These are phyloP conservation scores for Melinaea menophilus DNA, from an alignment of 2,888 invertebrate species.

Conservation along the genomic window DNA sequence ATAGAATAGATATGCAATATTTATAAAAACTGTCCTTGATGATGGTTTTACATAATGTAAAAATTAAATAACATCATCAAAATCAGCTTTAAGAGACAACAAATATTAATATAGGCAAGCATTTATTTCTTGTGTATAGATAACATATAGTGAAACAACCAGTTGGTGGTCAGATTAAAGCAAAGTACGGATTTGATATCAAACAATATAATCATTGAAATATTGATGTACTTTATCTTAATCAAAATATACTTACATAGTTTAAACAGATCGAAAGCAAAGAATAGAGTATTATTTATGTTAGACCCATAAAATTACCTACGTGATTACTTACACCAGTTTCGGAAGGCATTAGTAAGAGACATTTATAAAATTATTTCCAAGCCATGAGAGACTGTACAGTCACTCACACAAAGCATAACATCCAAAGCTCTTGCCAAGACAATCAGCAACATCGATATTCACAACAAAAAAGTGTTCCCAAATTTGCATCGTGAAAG, in stretches of 20 bases:
- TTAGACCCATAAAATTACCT: slow-evolving; percentile 21
- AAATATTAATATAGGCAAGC: slow-evolving; percentile 56
- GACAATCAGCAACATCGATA: slow-evolving; percentile 63
- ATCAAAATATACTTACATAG: slow-evolving; percentile 27
- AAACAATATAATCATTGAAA: slow-evolving; percentile 39
- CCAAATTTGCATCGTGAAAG: slow-evolving; percentile 17
- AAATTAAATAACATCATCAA: slow-evolving; percentile 32
- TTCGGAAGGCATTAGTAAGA: slow-evolving; percentile 7
- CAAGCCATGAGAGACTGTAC: slow-evolving; percentile 28
- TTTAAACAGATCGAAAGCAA: slow-evolving; percentile 5
- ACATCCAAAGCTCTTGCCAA: slow-evolving; percentile 72
- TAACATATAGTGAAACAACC: slow-evolving; percentile 39
- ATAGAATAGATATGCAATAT: slow-evolving; percentile 48
- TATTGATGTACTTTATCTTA: slow-evolving; percentile 43
- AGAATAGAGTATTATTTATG: too few relatives aligned
- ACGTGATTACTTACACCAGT: slow-evolving; percentile 20
- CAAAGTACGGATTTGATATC: slow-evolving; percentile 56
- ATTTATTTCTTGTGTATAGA: slow-evolving; percentile 53
- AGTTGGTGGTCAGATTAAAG: slow-evolving; percentile 52
- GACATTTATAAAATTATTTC: slow-evolving; percentile 11
- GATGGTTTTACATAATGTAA: background rate
- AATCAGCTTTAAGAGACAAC: slow-evolving; percentile 49
- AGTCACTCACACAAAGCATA: slow-evolving; percentile 36
- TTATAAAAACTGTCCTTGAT: slow-evolving; percentile 39
- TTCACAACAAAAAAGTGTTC: slow-evolving; percentile 43